Evolutionary conservation across 2,797 vertebrate species (phyloP).

Genomic region (Buceros bicornis): DNA sequence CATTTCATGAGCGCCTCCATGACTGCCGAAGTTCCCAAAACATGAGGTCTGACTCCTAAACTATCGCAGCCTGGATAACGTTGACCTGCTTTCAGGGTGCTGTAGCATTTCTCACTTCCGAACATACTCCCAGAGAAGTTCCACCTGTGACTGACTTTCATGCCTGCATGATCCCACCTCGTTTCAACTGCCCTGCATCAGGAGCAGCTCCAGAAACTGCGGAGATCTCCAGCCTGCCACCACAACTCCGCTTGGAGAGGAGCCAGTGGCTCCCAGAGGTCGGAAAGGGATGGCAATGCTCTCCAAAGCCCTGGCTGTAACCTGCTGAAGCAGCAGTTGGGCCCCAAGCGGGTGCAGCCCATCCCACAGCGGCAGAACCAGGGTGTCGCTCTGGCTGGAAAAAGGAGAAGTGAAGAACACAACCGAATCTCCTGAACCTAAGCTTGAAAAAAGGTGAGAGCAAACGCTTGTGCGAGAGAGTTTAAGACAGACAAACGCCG

Average conservation of each 20-base stretch:
- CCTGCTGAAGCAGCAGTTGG: not conserved
- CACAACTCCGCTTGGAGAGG: not conserved
- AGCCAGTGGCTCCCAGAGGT: not conserved
- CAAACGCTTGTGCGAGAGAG: not conserved
- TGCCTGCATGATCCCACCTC: not conserved
- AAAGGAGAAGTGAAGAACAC: not conserved
- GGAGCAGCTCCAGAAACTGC: not conserved
- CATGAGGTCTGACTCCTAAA: not conserved
- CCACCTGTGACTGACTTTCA: accelerated
- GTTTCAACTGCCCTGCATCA: not conserved
- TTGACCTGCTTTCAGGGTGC: not conserved
- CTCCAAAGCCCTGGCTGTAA: not conserved
- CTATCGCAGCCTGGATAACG: not conserved
- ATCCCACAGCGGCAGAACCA: accelerated
- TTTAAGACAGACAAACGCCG: not conserved
- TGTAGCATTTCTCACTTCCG: not conserved
- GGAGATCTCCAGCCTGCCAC: not conserved
- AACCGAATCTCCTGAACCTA: not conserved
- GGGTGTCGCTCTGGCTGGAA: not conserved
- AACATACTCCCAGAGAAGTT: not conserved
- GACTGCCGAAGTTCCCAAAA: not conserved
- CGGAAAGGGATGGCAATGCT: not conserved
- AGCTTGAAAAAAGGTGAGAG: not conserved
- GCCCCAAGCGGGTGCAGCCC: not conserved
- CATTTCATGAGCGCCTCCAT: not conserved